A percentile compares a stretch with the other conserved stretches of the same genome.
Evolutionary conservation across 2,113 vertebrate species (phyloP).

Genomic region (Forbesichthys papilliferus): DNA sequence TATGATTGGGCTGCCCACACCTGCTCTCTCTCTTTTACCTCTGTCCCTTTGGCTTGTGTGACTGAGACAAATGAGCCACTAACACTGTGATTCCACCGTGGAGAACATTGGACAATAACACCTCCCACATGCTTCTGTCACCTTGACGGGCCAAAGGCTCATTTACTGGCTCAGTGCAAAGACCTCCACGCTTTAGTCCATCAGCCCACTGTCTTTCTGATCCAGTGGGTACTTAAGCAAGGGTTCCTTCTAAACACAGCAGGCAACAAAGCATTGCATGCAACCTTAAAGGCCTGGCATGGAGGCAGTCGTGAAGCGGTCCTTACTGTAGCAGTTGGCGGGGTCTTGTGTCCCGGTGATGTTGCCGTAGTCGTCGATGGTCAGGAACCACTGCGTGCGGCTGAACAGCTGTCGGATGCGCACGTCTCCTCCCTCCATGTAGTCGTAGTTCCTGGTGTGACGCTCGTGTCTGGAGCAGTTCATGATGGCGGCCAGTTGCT

Average conservation of each 20-base stretch:
- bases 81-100: constrained; percentile 38
- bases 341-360: constrained; percentile 93
- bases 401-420: constrained; percentile 96
- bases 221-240: neutral
- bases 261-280: neutral
- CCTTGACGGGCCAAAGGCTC: constrained; percentile 14
- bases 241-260: neutral
- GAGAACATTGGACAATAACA: constrained; percentile 50
- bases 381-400: constrained; percentile 96
- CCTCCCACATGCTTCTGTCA: constrained; percentile 34
- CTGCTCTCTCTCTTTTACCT: constrained; percentile 64
- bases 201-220: neutral
- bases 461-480: constrained; percentile 97
- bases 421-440: constrained; percentile 98
- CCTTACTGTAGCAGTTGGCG: constrained; percentile 96
- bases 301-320: neutral
- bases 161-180: constrained; percentile 19
- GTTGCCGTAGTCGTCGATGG: constrained; percentile 91
- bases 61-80: constrained; percentile 41
- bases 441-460: constrained; percentile 96
- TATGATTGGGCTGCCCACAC: constrained; percentile 55
- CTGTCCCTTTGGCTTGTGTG: constrained; percentile 54
- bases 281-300: neutral
- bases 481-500: constrained; percentile 92
- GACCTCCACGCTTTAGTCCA: neutral